Conservation (phyloP, 2,888 invertebrate genomes). For the Parasteatoda lunata region DNA sequence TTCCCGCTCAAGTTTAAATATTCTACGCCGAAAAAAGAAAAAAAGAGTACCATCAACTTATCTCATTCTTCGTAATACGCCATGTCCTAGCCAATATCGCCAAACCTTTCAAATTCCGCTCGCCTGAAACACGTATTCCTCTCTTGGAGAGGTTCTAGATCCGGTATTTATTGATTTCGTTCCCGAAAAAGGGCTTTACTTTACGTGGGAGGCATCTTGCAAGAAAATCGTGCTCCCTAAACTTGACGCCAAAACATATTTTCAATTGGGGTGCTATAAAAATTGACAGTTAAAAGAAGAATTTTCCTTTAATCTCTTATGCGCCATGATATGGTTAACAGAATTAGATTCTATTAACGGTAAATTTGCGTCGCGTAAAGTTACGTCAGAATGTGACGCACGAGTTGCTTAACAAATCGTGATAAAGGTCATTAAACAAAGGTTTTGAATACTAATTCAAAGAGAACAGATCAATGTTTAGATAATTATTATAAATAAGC, state of each 20-base stretch:
- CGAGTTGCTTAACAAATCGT: too few relatives aligned
- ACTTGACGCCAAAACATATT: background rate
- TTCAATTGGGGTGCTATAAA: background rate
- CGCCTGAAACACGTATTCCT: slow-evolving; percentile 29
- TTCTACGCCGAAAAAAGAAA: background rate
- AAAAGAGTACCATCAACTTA: background rate
- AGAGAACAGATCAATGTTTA: too few relatives aligned
- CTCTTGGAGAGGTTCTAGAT: slow-evolving; percentile 12
- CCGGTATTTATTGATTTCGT: slow-evolving; percentile 54
- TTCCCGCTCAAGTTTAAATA: background rate
- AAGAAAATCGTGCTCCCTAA: background rate
- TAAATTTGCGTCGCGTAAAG: too few relatives aligned
- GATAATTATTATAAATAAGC: too few relatives aligned
- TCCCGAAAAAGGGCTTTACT: background rate
- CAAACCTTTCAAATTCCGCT: slow-evolving; percentile 13
- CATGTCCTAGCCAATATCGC: slow-evolving; percentile 27
- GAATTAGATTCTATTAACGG: too few relatives aligned
- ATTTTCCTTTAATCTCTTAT: too few relatives aligned
- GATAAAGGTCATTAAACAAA: too few relatives aligned
- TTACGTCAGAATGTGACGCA: too few relatives aligned
- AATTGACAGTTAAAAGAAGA: too few relatives aligned
- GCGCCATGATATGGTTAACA: too few relatives aligned
- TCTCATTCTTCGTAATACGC: background rate
- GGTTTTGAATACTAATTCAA: too few relatives aligned
- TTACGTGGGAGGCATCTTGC: background rate